Percentiles rank a stretch among this genome's conserved stretches.
Evolutionary conservation across 2,797 vertebrate genomes (phyloP).

Genomic region (Halcyon chelicuti): DNA sequence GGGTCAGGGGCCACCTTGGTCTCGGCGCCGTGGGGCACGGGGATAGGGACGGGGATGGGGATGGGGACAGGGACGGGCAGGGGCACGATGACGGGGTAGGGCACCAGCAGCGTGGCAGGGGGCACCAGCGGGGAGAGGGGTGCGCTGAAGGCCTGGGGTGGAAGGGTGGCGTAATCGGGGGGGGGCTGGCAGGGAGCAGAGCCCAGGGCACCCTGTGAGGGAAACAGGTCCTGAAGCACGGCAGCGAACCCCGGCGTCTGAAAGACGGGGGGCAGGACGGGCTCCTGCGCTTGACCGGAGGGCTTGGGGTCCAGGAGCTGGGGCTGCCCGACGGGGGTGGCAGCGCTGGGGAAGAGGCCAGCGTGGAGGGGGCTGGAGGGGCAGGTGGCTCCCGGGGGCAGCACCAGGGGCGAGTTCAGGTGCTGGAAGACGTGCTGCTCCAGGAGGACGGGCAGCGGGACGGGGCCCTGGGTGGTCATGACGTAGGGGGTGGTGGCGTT

Average conservation of each 20-base stretch:
- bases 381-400: conserved; percentile 84
- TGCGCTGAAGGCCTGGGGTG: conserved; percentile 86
- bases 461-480: conserved; percentile 90
- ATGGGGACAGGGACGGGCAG: conserved; percentile 93
- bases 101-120: conserved; percentile 92
- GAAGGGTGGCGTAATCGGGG: conserved; percentile 76
- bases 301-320: conserved; percentile 88
- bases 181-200: conserved; percentile 79
- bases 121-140: conserved; percentile 91
- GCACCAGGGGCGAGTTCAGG: conserved; percentile 87
- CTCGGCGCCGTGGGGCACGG: conserved; percentile 85
- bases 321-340: conserved; percentile 83
- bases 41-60: conserved; percentile 92
- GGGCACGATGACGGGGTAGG: conserved; percentile 94
- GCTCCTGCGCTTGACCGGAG: conserved; percentile 83
- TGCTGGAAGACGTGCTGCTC: conserved; percentile 97
- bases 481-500: conserved; percentile 87
- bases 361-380: conserved; percentile 83
- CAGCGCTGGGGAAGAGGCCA: conserved; percentile 85
- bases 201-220: conserved; percentile 82
- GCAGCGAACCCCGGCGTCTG: conserved; percentile 91
- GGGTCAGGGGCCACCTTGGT: conserved; percentile 81
- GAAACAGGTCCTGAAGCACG: conserved; percentile 94
- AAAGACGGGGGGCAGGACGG: conserved; percentile 87
- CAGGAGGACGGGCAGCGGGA: conserved; percentile 91